phyloP scores from a whole-genome alignment of 2,888 invertebrate species.

The Drosophila nigricruria region DNA sequence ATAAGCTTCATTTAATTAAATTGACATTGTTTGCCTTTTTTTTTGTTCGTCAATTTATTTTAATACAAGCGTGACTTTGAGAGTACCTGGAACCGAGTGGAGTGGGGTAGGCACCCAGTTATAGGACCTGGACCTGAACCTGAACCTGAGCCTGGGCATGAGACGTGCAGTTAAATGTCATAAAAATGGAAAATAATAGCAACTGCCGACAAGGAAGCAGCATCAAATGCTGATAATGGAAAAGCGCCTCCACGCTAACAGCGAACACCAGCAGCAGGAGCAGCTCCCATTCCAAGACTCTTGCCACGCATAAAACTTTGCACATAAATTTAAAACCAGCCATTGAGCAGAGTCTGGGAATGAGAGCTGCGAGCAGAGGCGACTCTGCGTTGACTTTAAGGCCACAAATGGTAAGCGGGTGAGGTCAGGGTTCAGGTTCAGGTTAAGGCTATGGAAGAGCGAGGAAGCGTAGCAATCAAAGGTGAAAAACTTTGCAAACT shows the following conservation, averaged over 20 bases:
- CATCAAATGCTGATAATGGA: conserved; percentile 72
- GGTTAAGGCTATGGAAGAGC: conserved; percentile 24
- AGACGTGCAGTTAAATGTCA: conserved; percentile 62
- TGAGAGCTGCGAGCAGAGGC: conserved; percentile 11
- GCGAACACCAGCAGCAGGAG: conserved; percentile 1
- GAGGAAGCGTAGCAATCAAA: conserved; percentile 72
- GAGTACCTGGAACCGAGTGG: conserved; percentile 19
- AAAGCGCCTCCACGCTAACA: conserved; percentile 34
- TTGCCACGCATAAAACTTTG: conserved; percentile 70
- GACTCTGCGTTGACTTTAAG: conserved; percentile 63
- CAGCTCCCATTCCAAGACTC: conserved; percentile 10
- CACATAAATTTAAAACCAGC: conserved; percentile 72
- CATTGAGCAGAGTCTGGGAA: conserved; percentile 44
- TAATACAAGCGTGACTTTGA: conserved; percentile 31
- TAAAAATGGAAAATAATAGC: conserved; percentile 75
- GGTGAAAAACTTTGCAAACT: conserved; percentile 79
- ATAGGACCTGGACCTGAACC: background rate
- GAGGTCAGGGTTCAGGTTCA: conserved; percentile 67
- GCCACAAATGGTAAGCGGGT: conserved; percentile 74
- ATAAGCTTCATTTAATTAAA: conserved; percentile 77
- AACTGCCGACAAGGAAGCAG: conserved; percentile 22
- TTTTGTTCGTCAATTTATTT: conserved; percentile 49
- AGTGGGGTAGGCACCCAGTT: conserved; percentile 2
- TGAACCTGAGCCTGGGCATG: conserved; percentile 4
- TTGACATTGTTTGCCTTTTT: conserved; percentile 67